phyloP scores from a whole-genome alignment of 1,140 invertebrate species.

The Atta texana region DNA sequence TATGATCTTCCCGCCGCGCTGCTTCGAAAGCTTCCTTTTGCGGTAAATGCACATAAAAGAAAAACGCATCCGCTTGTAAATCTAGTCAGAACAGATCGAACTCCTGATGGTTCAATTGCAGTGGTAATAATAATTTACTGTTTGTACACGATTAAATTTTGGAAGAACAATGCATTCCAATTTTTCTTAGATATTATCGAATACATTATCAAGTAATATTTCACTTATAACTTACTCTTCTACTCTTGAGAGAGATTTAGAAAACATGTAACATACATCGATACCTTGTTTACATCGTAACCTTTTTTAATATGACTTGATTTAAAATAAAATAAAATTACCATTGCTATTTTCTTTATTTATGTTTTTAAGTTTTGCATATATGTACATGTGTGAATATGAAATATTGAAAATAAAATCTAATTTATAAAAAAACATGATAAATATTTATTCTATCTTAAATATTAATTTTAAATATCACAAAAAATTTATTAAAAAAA shows the following conservation, averaged over 20 bases:
- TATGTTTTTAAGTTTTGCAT: neutral
- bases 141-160: neutral
- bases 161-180: neutral
- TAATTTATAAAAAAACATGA: neutral
- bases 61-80: slow-evolving; percentile 54
- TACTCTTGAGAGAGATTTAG: slow-evolving; percentile 6
- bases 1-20: slow-evolving; percentile 33
- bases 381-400: neutral
- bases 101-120: slow-evolving; percentile 14
- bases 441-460: neutral
- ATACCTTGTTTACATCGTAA: too few relatives aligned
- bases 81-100: slow-evolving; percentile 35
- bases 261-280: neutral
- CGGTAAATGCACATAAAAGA: slow-evolving; percentile 54
- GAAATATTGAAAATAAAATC: neutral
- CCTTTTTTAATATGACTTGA: neutral
- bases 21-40: slow-evolving; percentile 63
- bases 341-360: neutral
- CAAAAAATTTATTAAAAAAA: neutral
- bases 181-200: neutral
- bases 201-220: too few relatives aligned
- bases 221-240: neutral
- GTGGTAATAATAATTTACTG: neutral
- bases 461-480: neutral
- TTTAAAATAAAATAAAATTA: neutral